Conservation (phyloP, 2,797 vertebrate genomes). For the Enteromius anoplus region DNA sequence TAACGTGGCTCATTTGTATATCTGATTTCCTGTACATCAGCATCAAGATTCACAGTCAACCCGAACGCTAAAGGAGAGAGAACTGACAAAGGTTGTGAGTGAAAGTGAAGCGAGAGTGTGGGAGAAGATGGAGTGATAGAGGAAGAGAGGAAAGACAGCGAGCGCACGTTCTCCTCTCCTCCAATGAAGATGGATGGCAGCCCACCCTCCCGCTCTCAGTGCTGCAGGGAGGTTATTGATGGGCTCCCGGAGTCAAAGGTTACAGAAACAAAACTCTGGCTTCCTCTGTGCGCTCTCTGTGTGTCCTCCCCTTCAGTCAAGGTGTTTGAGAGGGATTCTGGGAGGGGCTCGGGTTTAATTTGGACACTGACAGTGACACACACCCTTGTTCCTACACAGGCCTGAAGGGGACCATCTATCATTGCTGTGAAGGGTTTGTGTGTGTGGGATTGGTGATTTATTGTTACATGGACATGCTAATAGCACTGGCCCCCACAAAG, state of each 20-base stretch:
- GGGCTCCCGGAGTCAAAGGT: slow-evolving; percentile 72
- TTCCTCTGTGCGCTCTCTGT: slow-evolving; percentile 59
- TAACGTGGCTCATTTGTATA: not conserved
- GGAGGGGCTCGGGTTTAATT: slow-evolving; percentile 29
- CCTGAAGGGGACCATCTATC: slow-evolving; percentile 72
- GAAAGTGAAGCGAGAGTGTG: slow-evolving; percentile 50
- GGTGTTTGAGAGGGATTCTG: slow-evolving; percentile 58
- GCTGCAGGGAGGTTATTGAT: slow-evolving; percentile 73
- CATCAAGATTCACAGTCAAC: slow-evolving; percentile 31
- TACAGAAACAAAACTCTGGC: slow-evolving; percentile 69
- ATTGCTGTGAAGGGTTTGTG: slow-evolving; percentile 49
- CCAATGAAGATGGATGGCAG: slow-evolving; percentile 77
- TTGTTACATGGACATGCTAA: slow-evolving; percentile 74
- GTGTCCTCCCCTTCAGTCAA: slow-evolving; percentile 60
- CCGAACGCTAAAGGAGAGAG: slow-evolving; percentile 1
- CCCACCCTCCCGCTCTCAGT: slow-evolving; percentile 58
- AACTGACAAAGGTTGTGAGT: slow-evolving; percentile 44
- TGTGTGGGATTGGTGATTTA: slow-evolving; percentile 32
- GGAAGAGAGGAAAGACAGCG: slow-evolving; percentile 56
- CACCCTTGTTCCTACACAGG: slow-evolving; percentile 30
- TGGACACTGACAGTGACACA: slow-evolving; percentile 44
- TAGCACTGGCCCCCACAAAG: slow-evolving; percentile 71
- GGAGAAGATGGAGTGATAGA: slow-evolving; percentile 53
- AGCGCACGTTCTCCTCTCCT: slow-evolving; percentile 65
- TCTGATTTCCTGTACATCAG: slow-evolving; percentile 23